Conservation (phyloP, 37 sponge, comb jelly and placozoan genomes). For the Cliona cf. orientalis region DNA sequence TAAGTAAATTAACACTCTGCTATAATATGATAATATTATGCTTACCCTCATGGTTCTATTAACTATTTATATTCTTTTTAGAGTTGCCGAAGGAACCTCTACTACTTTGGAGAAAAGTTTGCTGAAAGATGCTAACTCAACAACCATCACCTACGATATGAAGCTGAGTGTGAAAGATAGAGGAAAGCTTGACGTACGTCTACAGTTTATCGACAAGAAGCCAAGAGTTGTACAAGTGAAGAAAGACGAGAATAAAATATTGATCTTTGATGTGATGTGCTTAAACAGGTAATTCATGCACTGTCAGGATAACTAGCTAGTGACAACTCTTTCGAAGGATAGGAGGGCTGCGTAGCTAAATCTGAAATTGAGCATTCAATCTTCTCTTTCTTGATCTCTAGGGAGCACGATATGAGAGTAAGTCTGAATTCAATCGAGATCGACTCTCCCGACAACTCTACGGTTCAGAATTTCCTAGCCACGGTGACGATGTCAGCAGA, state of each 20-base stretch:
- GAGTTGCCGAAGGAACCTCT: background rate
- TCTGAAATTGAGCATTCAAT: background rate
- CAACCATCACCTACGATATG: background rate
- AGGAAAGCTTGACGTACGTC: slow-evolving; percentile 11
- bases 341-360: background rate
- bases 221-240: background rate
- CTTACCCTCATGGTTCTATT: background rate
- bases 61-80: background rate
- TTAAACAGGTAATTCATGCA: background rate
- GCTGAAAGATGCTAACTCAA: background rate
- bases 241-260: background rate
- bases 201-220: background rate
- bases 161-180: background rate
- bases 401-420: background rate
- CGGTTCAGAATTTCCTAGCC: background rate
- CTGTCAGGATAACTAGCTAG: too few relatives aligned
- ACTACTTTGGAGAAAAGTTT: background rate
- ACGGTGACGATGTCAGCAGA: background rate
- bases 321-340: background rate
- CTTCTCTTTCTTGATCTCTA: background rate
- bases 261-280: background rate
- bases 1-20: background rate
- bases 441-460: background rate
- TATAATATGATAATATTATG: too few relatives aligned
- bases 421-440: background rate